Base-by-base conservation (phyloP, 1,140 invertebrate species). In the Drosophila murphyi region DNA sequence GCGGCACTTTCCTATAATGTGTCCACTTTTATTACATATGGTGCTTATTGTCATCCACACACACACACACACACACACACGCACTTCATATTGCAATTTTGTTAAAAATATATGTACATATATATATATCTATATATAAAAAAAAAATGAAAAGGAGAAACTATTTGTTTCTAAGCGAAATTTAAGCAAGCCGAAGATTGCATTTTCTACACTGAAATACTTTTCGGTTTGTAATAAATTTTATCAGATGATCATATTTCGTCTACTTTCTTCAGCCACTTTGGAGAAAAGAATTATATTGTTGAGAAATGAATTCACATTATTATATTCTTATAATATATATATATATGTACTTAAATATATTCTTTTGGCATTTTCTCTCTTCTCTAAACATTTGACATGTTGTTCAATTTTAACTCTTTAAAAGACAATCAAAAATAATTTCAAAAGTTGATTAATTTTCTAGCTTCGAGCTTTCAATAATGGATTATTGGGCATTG, bases 11-110 rank as follows among this genome's bases (percentile, higher is more conserved):
- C 69, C 69, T 82, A 88, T 82, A 88, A 88, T 73, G 82, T 64
- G 65, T 88, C 72, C 76, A 67, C 72, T 87, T 87, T 87, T 87
- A 87, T 87, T 87, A 87, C 82, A 87, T 87, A 82, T 87, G 82
- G 83, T 79, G 83, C 75, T 82, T 87, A 87, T 87, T 88, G 83
- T 88, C 79, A 78, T 50, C 47, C 29, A 60, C 20, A 64, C 48
- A 69, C 52, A 57, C 48, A 54, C 20, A n/a, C 37, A 7, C 52
- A 8, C 34, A 52, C 34, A 51, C 55, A 43, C 29, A 43, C 64
- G 28, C 34, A 47, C 59, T 12, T 7, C 54, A 61, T 76, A 79
- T 62, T 45, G 59, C 73, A 62, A 77, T 82, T 82, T 79, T 65
- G 71, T 76, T 71, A 70, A 76, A 88, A 88, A 87, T 76, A 80